Conservation (phyloP, 2,888 invertebrate species). For the Spisula solida region DNA sequence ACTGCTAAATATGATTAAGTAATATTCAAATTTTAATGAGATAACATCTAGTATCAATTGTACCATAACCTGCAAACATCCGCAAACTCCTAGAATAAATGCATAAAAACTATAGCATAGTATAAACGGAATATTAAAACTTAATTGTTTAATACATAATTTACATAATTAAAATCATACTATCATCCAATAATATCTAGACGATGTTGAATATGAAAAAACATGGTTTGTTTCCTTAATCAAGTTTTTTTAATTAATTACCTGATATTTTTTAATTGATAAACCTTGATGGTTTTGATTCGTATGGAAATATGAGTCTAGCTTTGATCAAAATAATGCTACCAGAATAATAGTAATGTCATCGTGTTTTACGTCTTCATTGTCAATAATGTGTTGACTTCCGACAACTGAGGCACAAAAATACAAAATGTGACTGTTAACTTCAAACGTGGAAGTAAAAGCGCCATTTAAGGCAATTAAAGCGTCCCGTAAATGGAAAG, state of each 20-base stretch:
- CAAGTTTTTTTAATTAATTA: neutral
- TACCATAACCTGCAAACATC: neutral
- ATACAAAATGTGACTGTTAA: neutral
- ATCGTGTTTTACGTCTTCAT: neutral
- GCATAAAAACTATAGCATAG: too few relatives aligned
- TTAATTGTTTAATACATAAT: conserved; percentile 6
- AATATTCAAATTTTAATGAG: neutral
- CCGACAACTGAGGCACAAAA: conserved; percentile 14
- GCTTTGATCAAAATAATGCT: neutral
- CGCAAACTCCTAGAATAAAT: neutral
- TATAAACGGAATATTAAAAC: neutral
- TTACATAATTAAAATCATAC: neutral
- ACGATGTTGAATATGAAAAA: neutral
- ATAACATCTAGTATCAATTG: neutral
- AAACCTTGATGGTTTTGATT: neutral
- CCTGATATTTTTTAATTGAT: neutral
- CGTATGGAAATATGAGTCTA: neutral
- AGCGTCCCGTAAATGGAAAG: neutral
- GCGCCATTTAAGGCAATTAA: conserved; percentile 10
- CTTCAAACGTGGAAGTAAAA: conserved; percentile 8
- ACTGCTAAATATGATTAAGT: neutral
- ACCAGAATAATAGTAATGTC: neutral
- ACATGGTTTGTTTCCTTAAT: neutral
- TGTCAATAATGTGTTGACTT: conserved; percentile 17
- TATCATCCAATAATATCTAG: neutral